Conservation (phyloP, 2,888 invertebrate species). For the Philereme vetulata region DNA sequence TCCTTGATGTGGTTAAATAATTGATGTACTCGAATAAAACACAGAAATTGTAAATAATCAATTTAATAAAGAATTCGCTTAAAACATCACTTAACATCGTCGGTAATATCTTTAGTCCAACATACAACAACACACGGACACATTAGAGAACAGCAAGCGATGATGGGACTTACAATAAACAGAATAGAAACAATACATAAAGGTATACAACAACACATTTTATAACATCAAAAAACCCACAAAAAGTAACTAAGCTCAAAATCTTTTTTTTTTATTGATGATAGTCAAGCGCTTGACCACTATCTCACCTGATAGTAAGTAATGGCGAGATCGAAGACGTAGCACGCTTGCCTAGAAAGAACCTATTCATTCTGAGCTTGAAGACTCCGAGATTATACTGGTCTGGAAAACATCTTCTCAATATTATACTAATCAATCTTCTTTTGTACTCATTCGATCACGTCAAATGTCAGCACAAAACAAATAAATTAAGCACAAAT, state of each 20-base stretch:
- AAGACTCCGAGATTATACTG: too few relatives aligned
- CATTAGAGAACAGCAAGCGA: slow-evolving; percentile 46
- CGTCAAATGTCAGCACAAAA: too few relatives aligned
- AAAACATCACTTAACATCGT: background rate
- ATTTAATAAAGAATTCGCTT: background rate
- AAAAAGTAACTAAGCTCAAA: slow-evolving; percentile 6
- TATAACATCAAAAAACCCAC: slow-evolving; percentile 2
- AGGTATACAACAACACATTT: slow-evolving; percentile 42
- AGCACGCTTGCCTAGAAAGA: too few relatives aligned
- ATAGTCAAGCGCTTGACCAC: too few relatives aligned
- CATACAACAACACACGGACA: slow-evolving; percentile 45
- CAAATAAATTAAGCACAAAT: too few relatives aligned
- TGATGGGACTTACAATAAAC: slow-evolving; percentile 39
- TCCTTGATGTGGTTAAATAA: too few relatives aligned
- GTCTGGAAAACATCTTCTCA: background rate
- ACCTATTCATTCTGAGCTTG: too few relatives aligned
- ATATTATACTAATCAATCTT: background rate
- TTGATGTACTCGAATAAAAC: background rate
- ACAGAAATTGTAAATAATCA: background rate
- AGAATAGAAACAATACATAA: slow-evolving; percentile 39
- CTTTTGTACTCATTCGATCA: too few relatives aligned
- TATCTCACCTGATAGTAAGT: too few relatives aligned
- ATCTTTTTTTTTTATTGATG: background rate
- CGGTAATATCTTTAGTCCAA: slow-evolving; percentile 33
- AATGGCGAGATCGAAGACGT: too few relatives aligned